phyloP scores from a whole-genome alignment of 2,797 vertebrate species.

The Pogoniulus pusillus region DNA sequence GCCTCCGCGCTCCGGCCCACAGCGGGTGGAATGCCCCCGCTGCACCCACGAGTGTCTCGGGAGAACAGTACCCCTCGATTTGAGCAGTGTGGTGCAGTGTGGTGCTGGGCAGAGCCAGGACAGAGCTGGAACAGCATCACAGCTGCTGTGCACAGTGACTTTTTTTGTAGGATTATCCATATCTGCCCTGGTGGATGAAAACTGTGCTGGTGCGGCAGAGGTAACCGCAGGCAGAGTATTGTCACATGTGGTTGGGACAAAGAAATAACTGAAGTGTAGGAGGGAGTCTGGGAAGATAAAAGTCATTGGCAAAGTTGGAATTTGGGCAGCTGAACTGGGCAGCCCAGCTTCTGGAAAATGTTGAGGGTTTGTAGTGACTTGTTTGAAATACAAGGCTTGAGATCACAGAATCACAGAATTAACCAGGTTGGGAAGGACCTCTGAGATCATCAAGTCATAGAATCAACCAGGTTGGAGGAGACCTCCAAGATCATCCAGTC shows the following conservation, averaged over 20 bases:
- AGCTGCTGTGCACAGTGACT: fast-evolving
- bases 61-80: background rate
- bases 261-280: background rate
- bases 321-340: background rate
- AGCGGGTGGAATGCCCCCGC: fast-evolving
- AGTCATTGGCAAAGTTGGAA: background rate
- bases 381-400: background rate
- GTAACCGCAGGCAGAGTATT: background rate
- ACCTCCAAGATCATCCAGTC: too few relatives aligned
- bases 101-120: background rate
- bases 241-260: background rate
- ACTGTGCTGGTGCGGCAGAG: background rate
- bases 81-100: background rate
- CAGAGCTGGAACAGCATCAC: fast-evolving
- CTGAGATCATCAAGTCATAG: too few relatives aligned
- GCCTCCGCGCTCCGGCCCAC: background rate
- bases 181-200: background rate
- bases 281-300: background rate
- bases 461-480: too few relatives aligned
- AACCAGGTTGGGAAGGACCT: too few relatives aligned
- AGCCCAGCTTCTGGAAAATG: background rate
- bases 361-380: background rate
- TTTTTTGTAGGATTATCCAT: background rate
- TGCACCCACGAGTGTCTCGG: background rate
- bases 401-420: too few relatives aligned